Conservation (phyloP, 1,140 invertebrate genomes). For the Ruditapes philippinarum region DNA sequence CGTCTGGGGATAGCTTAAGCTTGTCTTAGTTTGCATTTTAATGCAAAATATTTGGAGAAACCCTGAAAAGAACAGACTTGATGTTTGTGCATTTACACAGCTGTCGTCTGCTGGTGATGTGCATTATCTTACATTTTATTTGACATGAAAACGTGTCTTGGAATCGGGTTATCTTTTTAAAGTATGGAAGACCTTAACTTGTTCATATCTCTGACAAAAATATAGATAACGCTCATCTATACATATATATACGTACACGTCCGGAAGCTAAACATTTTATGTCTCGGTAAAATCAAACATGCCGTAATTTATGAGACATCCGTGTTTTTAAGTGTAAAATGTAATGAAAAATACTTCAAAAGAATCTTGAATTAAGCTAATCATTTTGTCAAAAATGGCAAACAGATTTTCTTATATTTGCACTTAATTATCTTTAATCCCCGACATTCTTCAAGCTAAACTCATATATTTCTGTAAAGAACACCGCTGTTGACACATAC, state of each 20-base stretch:
- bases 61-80: too few species aligned
- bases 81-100: background rate
- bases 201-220: background rate
- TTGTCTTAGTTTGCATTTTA: background rate
- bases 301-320: too few species aligned
- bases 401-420: constrained; percentile 44
- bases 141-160: constrained; percentile 15
- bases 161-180: background rate
- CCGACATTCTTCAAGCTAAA: background rate
- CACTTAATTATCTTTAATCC: constrained; percentile 42
- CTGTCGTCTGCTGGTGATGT: background rate
- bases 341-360: constrained; percentile 43
- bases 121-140: constrained; percentile 42
- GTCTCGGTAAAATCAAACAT: too few species aligned
- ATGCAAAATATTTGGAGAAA: background rate
- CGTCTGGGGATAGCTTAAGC: background rate
- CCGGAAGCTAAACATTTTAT: too few species aligned
- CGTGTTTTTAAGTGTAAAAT: constrained; percentile 10
- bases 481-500: constrained; percentile 58
- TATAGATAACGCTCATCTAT: background rate
- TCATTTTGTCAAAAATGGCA: constrained; percentile 38
- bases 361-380: constrained; percentile 28
- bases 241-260: too few species aligned
- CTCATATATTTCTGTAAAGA: constrained; percentile 19
- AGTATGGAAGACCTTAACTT: background rate